Conservation (phyloP, 2,797 vertebrate genomes). For the Leptoclinus maculatus region DNA sequence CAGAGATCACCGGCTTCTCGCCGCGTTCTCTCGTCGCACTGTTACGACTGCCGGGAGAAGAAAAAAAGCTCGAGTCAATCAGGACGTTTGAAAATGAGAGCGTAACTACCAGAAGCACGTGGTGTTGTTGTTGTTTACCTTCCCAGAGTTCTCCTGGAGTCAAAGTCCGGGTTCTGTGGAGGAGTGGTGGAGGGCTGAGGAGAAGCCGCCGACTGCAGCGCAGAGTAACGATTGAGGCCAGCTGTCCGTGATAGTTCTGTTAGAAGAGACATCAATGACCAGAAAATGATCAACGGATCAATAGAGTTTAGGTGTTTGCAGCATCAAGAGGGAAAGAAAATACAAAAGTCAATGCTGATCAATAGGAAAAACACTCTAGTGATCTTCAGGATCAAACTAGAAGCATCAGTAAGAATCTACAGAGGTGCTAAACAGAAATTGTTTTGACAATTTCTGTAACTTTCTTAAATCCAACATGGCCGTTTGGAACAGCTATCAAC, state of each 20-base stretch:
- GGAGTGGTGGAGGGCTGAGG: constrained; percentile 82
- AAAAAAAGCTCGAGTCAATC: background rate
- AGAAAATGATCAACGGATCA: background rate
- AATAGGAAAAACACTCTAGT: no score
- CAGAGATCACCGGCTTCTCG: constrained; percentile 86
- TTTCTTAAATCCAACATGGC: background rate
- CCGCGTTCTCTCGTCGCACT: constrained; percentile 89
- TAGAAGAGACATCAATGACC: background rate
- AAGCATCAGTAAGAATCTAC: background rate
- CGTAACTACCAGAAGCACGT: background rate
- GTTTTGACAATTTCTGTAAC: no score
- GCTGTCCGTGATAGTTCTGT: constrained; percentile 91
- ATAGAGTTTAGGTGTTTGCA: background rate
- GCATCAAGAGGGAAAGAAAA: background rate
- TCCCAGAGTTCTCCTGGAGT: constrained; percentile 89
- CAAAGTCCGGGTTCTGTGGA: constrained; percentile 86
- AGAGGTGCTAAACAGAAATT: background rate
- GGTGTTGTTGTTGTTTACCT: constrained; percentile 82
- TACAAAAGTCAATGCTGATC: background rate
- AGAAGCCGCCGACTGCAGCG: constrained; percentile 88
- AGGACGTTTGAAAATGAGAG: background rate
- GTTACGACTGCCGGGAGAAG: constrained; percentile 75
- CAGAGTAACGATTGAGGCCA: constrained; percentile 94
- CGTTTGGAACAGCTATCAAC: background rate
- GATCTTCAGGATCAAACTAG: background rate